phyloP scores from a whole-genome alignment of 1,140 invertebrate genomes.

The Rhyzopertha dominica region DNA sequence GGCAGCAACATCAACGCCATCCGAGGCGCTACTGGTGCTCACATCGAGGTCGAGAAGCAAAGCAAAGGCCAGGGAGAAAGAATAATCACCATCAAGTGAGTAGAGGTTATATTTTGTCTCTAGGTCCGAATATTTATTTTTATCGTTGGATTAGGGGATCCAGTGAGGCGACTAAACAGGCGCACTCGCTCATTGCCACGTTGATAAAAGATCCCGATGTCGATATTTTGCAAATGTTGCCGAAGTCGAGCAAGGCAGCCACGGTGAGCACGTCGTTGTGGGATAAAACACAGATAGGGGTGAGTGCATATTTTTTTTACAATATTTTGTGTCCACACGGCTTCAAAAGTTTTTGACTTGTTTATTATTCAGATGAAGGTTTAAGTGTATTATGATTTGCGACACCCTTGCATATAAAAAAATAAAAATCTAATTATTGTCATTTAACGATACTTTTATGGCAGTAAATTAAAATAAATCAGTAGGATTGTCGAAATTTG shows the following conservation, averaged over 20 bases:
- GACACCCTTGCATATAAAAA: too few species aligned
- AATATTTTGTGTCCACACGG: too few species aligned
- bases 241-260: slow-evolving; percentile 57
- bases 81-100: slow-evolving; percentile 90
- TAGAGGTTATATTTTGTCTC: slow-evolving; percentile 20
- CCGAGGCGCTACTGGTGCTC: slow-evolving; percentile 86
- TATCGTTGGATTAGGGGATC: slow-evolving; percentile 60
- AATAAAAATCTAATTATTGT: too few species aligned
- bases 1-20: slow-evolving; percentile 98
- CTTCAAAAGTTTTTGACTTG: too few species aligned
- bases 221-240: slow-evolving; percentile 80
- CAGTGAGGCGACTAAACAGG: slow-evolving; percentile 86
- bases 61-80: slow-evolving; percentile 89
- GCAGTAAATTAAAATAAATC: too few species aligned
- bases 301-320: too few species aligned
- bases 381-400: too few species aligned
- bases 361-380: too few species aligned
- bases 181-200: slow-evolving; percentile 76
- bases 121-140: slow-evolving; percentile 8
- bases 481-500: too few species aligned
- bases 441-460: too few species aligned
- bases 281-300: slow-evolving; percentile 52
- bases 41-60: slow-evolving; percentile 97
- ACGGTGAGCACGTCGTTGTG: slow-evolving; percentile 50
- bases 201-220: slow-evolving; percentile 91